These are phyloP conservation scores for Phortica okadai DNA, from an alignment of 2,888 invertebrate genomes.

Conservation along the genomic window DNA sequence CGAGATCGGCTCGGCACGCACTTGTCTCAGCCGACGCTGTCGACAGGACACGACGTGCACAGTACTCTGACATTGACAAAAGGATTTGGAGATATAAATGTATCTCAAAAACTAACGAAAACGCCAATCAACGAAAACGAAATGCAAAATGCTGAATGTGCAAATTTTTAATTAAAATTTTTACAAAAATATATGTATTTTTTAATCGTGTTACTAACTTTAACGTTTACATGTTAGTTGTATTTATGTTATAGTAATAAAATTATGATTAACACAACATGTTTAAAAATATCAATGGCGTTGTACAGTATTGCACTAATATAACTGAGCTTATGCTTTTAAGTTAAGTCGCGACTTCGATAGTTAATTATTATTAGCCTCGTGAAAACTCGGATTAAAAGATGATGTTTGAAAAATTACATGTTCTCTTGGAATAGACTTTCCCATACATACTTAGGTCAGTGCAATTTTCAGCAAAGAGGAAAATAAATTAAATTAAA, in stretches of 20 bases:
- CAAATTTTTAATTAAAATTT: slow-evolving; percentile 3
- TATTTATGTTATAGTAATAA: slow-evolving; percentile 7
- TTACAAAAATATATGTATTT: background rate
- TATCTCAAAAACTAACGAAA: background rate
- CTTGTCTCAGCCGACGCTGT: slow-evolving; percentile 55
- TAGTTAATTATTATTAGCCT: too few relatives aligned
- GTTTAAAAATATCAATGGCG: too few relatives aligned
- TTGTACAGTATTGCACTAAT: too few relatives aligned
- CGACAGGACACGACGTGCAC: slow-evolving; percentile 51
- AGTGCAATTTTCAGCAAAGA: too few relatives aligned
- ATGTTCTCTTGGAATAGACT: too few relatives aligned
- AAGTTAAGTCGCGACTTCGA: too few relatives aligned
- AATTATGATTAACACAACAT: background rate
- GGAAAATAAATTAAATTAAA: too few relatives aligned
- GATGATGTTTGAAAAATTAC: too few relatives aligned
- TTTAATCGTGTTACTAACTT: slow-evolving; percentile 14
- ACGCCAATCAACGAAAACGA: slow-evolving; percentile 11
- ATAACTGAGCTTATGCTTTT: too few relatives aligned
- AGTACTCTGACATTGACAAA: slow-evolving; percentile 48
- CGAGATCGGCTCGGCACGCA: slow-evolving; percentile 52
- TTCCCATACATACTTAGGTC: too few relatives aligned
- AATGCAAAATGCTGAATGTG: slow-evolving; percentile 8
- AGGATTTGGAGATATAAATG: background rate
- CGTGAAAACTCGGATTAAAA: too few relatives aligned
- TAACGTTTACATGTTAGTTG: background rate